Percentiles rank a stretch among this genome's conserved stretches.
Evolutionary conservation across 2,113 vertebrate species (phyloP).

Genomic region (Channa maculata): DNA sequence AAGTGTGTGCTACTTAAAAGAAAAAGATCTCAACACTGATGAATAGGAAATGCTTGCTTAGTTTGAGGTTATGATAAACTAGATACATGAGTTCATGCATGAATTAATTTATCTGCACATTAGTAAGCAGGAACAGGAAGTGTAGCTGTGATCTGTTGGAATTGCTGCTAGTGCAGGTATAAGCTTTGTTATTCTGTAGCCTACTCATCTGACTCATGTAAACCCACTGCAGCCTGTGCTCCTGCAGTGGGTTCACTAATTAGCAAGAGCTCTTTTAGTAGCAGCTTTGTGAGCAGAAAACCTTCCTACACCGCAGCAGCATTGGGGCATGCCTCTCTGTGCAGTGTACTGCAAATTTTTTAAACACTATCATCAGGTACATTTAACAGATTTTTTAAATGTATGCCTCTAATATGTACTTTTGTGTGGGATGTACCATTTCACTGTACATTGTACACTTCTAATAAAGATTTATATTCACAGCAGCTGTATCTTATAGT

Average conservation of each 20-base stretch:
- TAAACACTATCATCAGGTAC: too few relatives aligned
- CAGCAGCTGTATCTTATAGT: not conserved
- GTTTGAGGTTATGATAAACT: not conserved
- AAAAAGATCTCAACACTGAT: not conserved
- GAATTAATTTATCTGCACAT: not conserved
- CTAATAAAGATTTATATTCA: not conserved
- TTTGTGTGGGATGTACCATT: too few relatives aligned
- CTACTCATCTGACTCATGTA: constrained; percentile 4
- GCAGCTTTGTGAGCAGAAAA: not conserved
- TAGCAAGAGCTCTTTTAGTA: not conserved
- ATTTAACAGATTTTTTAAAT: too few relatives aligned
- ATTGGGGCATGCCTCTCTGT: not conserved
- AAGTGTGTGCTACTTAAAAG: not conserved
- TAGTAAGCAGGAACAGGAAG: not conserved
- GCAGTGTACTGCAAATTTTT: too few relatives aligned
- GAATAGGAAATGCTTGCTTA: not conserved
- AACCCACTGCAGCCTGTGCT: constrained; percentile 4
- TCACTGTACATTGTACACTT: not conserved
- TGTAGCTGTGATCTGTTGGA: not conserved
- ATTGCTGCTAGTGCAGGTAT: not conserved
- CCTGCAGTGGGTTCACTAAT: not conserved
- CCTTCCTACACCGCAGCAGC: not conserved
- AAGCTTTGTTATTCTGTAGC: not conserved
- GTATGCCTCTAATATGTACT: too few relatives aligned
- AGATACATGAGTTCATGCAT: not conserved